These are phyloP conservation scores for Leptopilina clavipes DNA, from an alignment of 1,140 invertebrate genomes.

Conservation along the genomic window DNA sequence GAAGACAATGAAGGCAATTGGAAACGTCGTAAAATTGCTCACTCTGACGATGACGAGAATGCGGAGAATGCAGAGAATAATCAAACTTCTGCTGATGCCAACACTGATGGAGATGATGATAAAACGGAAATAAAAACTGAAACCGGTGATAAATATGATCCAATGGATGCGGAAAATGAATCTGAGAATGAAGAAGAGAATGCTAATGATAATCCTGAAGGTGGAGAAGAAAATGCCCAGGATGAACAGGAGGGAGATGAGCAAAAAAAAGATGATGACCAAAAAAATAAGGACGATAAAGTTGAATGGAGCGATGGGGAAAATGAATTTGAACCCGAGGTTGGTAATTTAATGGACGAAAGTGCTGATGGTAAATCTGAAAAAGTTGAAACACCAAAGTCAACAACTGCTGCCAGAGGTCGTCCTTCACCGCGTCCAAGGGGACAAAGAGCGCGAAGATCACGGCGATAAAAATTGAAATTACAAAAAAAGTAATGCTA, in stretches of 20 bases:
- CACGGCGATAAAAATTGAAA: constrained; percentile 65
- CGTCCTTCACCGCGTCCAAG: constrained; percentile 49
- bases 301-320: constrained; percentile 58
- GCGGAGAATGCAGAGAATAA: constrained; percentile 62
- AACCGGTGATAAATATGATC: constrained; percentile 35
- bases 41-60: constrained; percentile 51
- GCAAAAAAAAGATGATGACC: constrained; percentile 46
- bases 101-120: constrained; percentile 43
- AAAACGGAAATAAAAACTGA: constrained; percentile 56
- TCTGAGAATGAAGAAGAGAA: constrained; percentile 41
- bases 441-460: constrained; percentile 67
- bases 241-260: constrained; percentile 47
- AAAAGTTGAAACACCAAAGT: constrained; percentile 40
- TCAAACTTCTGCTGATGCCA: constrained; percentile 43
- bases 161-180: constrained; percentile 27
- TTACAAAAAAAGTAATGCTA: neutral
- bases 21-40: constrained; percentile 60
- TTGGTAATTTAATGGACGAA: constrained; percentile 64
- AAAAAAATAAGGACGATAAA: constrained; percentile 41
- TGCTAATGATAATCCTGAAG: constrained; percentile 37
- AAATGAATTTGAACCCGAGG: constrained; percentile 64
- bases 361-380: constrained; percentile 61
- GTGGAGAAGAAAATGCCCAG: constrained; percentile 32
- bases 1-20: constrained; percentile 59
- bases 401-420: constrained; percentile 40